Percentiles rank a stretch among this genome's conserved stretches.
Conservation (phyloP, 2,113 vertebrate genomes). For the Perccottus glenii region DNA sequence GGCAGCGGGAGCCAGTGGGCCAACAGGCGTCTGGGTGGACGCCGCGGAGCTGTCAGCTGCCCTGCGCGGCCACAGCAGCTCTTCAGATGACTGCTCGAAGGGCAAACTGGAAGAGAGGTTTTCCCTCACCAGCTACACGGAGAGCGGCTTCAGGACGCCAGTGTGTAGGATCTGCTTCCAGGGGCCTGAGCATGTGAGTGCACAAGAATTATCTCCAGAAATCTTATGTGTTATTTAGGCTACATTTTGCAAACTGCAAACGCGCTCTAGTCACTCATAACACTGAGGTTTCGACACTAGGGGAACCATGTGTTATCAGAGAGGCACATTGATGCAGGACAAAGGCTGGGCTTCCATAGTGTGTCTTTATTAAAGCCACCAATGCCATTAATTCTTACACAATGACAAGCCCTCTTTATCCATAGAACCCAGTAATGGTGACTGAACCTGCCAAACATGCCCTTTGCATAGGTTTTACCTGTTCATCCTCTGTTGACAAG, state of each 20-base stretch:
- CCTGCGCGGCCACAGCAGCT: constrained; percentile 86
- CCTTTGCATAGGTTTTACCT: too few relatives aligned
- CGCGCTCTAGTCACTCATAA: too few relatives aligned
- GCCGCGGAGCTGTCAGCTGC: constrained; percentile 83
- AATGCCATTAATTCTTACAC: too few relatives aligned
- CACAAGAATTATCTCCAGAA: not conserved
- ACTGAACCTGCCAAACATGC: too few relatives aligned
- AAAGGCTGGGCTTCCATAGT: too few relatives aligned
- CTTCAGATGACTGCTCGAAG: constrained; percentile 91
- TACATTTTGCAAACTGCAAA: too few relatives aligned
- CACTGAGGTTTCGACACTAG: too few relatives aligned
- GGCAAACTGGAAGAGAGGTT: constrained; percentile 91
- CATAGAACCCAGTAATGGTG: too few relatives aligned
- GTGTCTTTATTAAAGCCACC: too few relatives aligned
- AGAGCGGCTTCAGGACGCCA: constrained; percentile 93
- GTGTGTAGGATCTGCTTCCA: constrained; percentile 99
- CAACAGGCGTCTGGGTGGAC: constrained; percentile 82
- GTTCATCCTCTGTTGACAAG: too few relatives aligned
- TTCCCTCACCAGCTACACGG: constrained; percentile 92
- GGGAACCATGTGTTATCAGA: not conserved
- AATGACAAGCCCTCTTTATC: too few relatives aligned
- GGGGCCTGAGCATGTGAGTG: constrained; percentile 94
- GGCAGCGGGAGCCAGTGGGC: constrained; percentile 69
- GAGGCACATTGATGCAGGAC: too few relatives aligned
- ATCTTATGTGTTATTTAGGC: not conserved